A percentile compares a stretch with the other conserved stretches of the same genome.
Evolutionary conservation across 2,113 vertebrate species (phyloP).

Genomic region (Sylvia atricapilla): DNA sequence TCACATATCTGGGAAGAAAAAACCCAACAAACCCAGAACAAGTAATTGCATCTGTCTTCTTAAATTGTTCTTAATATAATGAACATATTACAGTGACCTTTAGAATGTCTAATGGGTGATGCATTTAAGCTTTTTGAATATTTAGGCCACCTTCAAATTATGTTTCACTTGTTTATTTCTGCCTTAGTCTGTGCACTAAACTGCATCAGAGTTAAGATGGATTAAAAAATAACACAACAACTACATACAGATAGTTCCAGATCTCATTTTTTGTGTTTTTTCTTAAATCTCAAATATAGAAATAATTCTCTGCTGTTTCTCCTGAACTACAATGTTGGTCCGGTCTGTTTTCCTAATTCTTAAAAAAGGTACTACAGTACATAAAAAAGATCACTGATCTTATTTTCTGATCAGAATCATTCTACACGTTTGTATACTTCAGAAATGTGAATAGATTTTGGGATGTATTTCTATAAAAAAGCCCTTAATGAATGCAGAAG

Average conservation of each 20-base stretch:
- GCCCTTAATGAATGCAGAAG: not conserved
- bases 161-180: not conserved
- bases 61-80: slow-evolving; percentile 49
- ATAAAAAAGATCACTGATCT: not conserved
- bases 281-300: not conserved
- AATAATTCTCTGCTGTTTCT: not conserved
- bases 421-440: not conserved
- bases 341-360: not conserved
- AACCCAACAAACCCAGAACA: not conserved
- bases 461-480: not conserved
- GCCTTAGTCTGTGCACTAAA: not conserved
- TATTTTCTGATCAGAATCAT: not conserved
- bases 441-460: not conserved
- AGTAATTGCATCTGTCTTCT: slow-evolving; percentile 21
- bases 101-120: not conserved
- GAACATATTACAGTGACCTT: slow-evolving; percentile 31
- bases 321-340: not conserved
- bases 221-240: not conserved
- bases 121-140: slow-evolving; percentile 20
- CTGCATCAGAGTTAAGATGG: not conserved
- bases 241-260: not conserved
- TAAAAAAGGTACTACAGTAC: not conserved
- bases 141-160: not conserved
- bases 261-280: not conserved
- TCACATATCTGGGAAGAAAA: not conserved